phyloP scores from a whole-genome alignment of 2,797 vertebrate genomes.

The Tenualosa thibaudeaui region DNA sequence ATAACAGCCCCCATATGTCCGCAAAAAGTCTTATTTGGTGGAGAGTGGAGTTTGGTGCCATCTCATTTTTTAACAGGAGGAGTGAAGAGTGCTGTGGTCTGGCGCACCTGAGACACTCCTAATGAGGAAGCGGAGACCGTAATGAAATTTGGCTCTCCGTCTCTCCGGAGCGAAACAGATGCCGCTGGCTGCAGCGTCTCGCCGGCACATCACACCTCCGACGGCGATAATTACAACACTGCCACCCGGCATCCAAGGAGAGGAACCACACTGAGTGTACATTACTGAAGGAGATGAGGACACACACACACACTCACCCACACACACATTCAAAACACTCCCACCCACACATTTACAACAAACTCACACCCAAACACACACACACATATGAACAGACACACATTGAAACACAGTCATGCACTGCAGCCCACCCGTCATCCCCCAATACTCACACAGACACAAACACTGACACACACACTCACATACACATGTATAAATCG shows the following conservation, averaged over 20 bases:
- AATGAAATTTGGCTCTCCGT: constrained; percentile 51
- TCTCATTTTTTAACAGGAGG: neutral
- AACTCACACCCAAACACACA: neutral
- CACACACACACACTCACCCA: neutral
- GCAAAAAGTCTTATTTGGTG: neutral
- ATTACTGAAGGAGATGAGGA: constrained; percentile 33
- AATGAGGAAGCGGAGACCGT: constrained; percentile 45
- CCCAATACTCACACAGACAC: neutral
- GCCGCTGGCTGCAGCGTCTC: constrained; percentile 46
- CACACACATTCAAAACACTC: neutral
- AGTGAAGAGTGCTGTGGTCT: constrained; percentile 34
- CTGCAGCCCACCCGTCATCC: neutral
- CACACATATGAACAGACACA: neutral
- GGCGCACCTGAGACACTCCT: constrained; percentile 45
- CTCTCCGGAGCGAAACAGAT: constrained; percentile 57
- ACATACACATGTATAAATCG: neutral
- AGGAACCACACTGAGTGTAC: constrained; percentile 51
- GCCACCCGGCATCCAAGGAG: constrained; percentile 43
- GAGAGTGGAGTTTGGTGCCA: neutral
- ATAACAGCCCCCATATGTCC: neutral
- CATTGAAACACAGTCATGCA: neutral
- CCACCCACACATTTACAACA: neutral
- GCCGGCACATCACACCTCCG: constrained; percentile 57
- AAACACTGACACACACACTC: neutral
- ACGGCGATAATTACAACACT: constrained; percentile 58